phyloP scores from a whole-genome alignment of 2,113 vertebrate species.

The Philantomba maxwellii region DNA sequence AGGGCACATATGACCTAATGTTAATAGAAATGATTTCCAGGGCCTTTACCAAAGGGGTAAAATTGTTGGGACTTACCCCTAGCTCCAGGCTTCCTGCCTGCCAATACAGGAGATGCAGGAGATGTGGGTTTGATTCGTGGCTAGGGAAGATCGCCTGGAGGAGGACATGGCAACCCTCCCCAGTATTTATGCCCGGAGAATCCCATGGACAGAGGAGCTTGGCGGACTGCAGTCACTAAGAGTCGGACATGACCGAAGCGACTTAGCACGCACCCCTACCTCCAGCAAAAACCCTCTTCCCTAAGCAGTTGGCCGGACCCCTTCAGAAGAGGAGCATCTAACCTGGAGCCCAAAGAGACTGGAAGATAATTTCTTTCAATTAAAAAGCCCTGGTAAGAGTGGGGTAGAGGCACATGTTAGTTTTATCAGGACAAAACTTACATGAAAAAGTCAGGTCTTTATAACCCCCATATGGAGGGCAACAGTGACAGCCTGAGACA shows the following conservation, averaged over 20 bases:
- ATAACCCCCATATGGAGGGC: not conserved
- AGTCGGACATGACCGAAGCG: not conserved
- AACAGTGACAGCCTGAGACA: not conserved
- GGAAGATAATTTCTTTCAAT: not conserved
- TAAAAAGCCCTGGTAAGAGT: not conserved
- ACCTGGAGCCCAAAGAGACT: not conserved
- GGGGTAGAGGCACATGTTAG: no score
- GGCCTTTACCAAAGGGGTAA: not conserved
- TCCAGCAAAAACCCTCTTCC: not conserved
- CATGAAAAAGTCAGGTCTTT: not conserved
- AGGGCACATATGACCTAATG: not conserved
- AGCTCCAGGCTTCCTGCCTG: not conserved
- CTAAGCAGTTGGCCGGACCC: not conserved
- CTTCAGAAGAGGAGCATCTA: not conserved
- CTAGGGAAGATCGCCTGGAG: not conserved
- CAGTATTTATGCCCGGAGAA: not conserved
- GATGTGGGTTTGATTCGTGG: not conserved
- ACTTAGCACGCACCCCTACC: not conserved
- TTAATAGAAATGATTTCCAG: not conserved
- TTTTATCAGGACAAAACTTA: not conserved
- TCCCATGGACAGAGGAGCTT: not conserved
- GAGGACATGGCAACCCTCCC: not conserved
- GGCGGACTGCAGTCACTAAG: not conserved
- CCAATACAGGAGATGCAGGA: not conserved
- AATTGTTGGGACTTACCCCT: not conserved